Evolutionary conservation across 2,797 vertebrate species (phyloP).

Genomic region (Xiphorhynchus erythropygius): DNA sequence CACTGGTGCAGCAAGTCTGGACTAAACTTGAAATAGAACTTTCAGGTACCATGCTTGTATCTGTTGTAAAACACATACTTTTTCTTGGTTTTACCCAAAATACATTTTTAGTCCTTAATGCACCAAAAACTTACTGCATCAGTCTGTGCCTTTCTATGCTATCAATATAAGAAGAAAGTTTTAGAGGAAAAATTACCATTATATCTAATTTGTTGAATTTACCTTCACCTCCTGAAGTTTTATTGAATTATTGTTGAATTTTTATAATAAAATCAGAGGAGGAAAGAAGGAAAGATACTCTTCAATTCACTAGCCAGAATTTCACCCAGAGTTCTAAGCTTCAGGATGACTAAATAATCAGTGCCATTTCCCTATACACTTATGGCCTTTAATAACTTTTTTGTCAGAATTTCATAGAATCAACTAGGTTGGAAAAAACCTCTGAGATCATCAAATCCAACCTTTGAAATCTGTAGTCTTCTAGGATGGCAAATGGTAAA

Average conservation of each 20-base stretch:
- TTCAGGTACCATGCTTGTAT: neutral
- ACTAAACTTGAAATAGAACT: neutral
- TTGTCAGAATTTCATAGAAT: neutral
- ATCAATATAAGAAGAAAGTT: neutral
- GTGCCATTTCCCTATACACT: neutral
- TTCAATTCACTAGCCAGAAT: neutral
- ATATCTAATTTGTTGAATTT: neutral
- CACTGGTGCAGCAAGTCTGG: neutral
- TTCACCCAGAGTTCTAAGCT: neutral
- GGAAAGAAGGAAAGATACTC: neutral
- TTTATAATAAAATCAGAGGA: neutral
- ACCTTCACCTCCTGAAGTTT: neutral
- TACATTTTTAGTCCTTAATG: neutral
- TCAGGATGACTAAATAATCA: neutral
- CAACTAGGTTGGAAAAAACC: too few relatives aligned
- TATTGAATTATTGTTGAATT: neutral
- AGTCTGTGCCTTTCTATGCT: neutral
- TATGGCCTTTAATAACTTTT: neutral
- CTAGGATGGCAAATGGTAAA: neutral
- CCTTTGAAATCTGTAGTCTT: neutral
- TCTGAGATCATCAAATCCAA: too few relatives aligned
- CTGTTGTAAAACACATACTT: neutral
- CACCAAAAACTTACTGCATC: neutral
- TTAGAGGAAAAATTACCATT: neutral
- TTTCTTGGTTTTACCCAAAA: neutral